Base-by-base conservation (phyloP, 2,888 invertebrate genomes). In the Pharmacophagus antenor region DNA sequence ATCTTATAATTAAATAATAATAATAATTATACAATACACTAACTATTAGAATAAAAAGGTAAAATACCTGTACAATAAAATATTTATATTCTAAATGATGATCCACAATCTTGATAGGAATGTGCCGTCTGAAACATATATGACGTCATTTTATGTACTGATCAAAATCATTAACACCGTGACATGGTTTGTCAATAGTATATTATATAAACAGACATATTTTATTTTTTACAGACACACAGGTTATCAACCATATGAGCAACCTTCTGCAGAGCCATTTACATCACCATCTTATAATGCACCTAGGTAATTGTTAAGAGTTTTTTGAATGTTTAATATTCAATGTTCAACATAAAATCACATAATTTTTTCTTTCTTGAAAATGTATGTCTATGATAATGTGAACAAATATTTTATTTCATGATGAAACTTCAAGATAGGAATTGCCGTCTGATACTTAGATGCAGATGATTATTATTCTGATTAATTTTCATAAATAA, bases 81-180 rank as follows among this genome's bases (percentile, higher is more conserved):
- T 10, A 5, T 44, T 18, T 44, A 44, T 62, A 50, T 65, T 27
- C 23, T 17, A 7, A n/a, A 83, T 88, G 88, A 88, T 89, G 89
- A 89, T 77, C 88, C 84, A 68, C 70, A 77, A 78, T 74, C 80
- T 80, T 77, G 89, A 89, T 88, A 89, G 89, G 89, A 89, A 89
- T 88, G 89, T 89, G 89, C 89, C 88, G 89, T 88, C 89, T 87
- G 83, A 89, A 84, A 89, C 88, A 88, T 63, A 84, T 55, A 77
- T 89, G 89, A 86, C 85, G 88, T 82, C 80, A 77, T 64, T 71
- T 69, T 71, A 61, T 65, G 62, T 62, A 67, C 87, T 88, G 88
- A 87, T 52, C 25, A 25, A 23, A 23, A 17, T 31, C 1, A 44
- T 18, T 23, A n/a, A 37, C 7, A 25, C 27, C 50, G 50, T 31